These are phyloP conservation scores for Platichthys flesus DNA, from an alignment of 2,113 vertebrate species.

Conservation along the genomic window DNA sequence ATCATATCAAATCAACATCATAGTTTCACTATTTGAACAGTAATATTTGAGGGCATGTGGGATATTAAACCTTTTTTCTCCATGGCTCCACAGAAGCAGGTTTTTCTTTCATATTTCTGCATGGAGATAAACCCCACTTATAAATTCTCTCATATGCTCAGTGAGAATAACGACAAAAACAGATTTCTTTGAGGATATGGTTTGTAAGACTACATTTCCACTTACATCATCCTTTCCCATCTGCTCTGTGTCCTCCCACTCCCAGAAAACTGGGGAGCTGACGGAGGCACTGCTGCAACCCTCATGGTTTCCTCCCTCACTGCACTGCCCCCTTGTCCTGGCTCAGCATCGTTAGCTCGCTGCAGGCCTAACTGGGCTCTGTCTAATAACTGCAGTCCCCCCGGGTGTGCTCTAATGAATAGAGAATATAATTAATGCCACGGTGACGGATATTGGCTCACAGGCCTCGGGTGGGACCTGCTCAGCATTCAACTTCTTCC, in stretches of 20 bases:
- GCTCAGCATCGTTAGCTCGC: slow-evolving; percentile 70
- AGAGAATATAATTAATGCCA: slow-evolving; percentile 82
- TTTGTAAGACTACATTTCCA: slow-evolving; percentile 44
- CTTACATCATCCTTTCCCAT: slow-evolving; percentile 57
- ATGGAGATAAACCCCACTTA: slow-evolving; percentile 7
- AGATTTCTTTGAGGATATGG: slow-evolving; percentile 35
- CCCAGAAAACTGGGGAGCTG: slow-evolving; percentile 33
- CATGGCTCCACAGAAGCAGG: slow-evolving; percentile 1
- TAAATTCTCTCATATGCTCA: slow-evolving; percentile 10
- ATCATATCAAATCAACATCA: slow-evolving; percentile 7
- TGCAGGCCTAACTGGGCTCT: slow-evolving; percentile 78
- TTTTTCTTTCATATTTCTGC: slow-evolving; percentile 12
- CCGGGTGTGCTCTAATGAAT: slow-evolving; percentile 75
- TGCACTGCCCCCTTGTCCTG: slow-evolving; percentile 58
- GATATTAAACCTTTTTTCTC: slow-evolving; percentile 14
- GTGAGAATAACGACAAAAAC: slow-evolving; percentile 22
- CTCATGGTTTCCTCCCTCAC: slow-evolving; percentile 52
- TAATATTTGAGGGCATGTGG: slow-evolving; percentile 10
- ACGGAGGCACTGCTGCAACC: slow-evolving; percentile 49
- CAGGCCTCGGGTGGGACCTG: slow-evolving; percentile 61
- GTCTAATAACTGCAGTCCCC: slow-evolving; percentile 76
- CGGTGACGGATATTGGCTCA: slow-evolving; percentile 75
- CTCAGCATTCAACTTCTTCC: slow-evolving; percentile 58
- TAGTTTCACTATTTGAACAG: slow-evolving; percentile 1
- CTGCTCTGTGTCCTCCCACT: slow-evolving; percentile 35